Conservation (phyloP, 2,888 invertebrate species). For the Liposcelis brunnea region DNA sequence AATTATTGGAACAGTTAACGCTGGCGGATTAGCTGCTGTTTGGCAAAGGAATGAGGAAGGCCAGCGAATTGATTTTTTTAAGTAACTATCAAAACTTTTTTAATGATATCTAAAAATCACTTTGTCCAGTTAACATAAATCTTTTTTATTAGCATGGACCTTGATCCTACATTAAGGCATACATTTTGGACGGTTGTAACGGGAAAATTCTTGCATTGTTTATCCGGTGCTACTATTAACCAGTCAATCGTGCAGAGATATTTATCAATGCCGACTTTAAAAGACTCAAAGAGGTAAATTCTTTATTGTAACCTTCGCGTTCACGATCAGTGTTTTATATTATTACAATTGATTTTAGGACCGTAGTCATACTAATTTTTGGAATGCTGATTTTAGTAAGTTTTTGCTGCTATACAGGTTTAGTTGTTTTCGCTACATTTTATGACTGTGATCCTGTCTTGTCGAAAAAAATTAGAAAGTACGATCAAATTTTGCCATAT, state of each 20-base stretch:
- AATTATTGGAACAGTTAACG: slow-evolving; percentile 24
- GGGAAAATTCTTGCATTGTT: slow-evolving; percentile 61
- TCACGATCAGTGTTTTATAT: too few relatives aligned
- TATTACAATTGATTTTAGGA: too few relatives aligned
- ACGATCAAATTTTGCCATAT: slow-evolving; percentile 58
- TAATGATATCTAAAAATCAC: too few relatives aligned
- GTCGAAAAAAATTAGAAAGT: slow-evolving; percentile 43
- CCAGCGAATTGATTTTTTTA: slow-evolving; percentile 24
- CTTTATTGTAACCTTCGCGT: slow-evolving; percentile 5
- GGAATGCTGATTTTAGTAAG: slow-evolving; percentile 59
- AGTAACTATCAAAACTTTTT: too few relatives aligned
- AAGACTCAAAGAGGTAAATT: slow-evolving; percentile 51
- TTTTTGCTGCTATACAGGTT: slow-evolving; percentile 66
- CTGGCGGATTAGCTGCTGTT: slow-evolving; percentile 27
- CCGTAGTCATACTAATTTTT: slow-evolving; percentile 49
- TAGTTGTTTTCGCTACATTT: slow-evolving; percentile 73
- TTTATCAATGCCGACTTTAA: slow-evolving; percentile 53
- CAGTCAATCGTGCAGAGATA: slow-evolving; percentile 79
- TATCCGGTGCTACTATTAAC: slow-evolving; percentile 65
- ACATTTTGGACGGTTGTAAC: slow-evolving; percentile 63
- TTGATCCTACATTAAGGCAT: slow-evolving; percentile 59
- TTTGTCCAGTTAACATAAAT: too few relatives aligned
- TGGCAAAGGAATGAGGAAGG: slow-evolving; percentile 24
- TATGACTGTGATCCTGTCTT: slow-evolving; percentile 71
- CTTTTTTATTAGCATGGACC: slow-evolving; percentile 43